Evolutionary conservation across 2,888 invertebrate genomes (phyloP).

Genomic region (Pyrgus malvae): DNA sequence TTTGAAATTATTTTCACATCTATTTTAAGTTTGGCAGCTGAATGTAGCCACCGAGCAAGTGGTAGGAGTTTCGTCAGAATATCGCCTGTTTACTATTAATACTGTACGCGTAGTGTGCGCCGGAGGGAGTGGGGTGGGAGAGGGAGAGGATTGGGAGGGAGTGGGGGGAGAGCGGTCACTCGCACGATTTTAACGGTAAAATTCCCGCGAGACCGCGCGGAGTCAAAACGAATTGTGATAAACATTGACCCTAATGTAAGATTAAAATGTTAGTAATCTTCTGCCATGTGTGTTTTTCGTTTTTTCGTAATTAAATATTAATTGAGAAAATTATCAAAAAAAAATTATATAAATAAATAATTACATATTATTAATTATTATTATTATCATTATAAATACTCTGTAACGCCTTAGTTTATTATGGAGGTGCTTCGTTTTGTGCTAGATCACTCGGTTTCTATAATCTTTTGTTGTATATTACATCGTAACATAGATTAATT

Average conservation of each 20-base stretch:
- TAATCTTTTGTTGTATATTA: constrained; percentile 54
- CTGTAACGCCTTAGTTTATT: constrained; percentile 44
- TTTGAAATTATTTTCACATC: neutral
- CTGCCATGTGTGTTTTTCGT: constrained; percentile 66
- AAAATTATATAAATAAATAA: constrained; percentile 47
- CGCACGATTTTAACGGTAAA: constrained; percentile 40
- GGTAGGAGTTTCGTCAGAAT: neutral
- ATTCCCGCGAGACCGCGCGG: constrained; percentile 38
- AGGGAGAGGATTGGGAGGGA: neutral
- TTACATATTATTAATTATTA: constrained; percentile 33
- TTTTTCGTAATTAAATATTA: constrained; percentile 64
- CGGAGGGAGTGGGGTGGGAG: neutral
- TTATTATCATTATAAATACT: constrained; percentile 35
- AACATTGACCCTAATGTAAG: constrained; percentile 68
- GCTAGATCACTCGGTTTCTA: constrained; percentile 47
- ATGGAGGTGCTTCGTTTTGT: constrained; percentile 55
- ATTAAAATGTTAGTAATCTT: constrained; percentile 66
- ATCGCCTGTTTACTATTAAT: neutral
- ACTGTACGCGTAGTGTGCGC: neutral
- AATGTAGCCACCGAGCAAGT: neutral
- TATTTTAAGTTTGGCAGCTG: too few relatives aligned
- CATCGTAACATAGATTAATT: constrained; percentile 45
- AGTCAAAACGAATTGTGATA: constrained; percentile 58
- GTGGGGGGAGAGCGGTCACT: constrained; percentile 22
- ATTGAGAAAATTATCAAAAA: constrained; percentile 62